These are phyloP conservation scores for Drepana falcataria DNA, from an alignment of 2,888 invertebrate genomes.

Conservation along the genomic window DNA sequence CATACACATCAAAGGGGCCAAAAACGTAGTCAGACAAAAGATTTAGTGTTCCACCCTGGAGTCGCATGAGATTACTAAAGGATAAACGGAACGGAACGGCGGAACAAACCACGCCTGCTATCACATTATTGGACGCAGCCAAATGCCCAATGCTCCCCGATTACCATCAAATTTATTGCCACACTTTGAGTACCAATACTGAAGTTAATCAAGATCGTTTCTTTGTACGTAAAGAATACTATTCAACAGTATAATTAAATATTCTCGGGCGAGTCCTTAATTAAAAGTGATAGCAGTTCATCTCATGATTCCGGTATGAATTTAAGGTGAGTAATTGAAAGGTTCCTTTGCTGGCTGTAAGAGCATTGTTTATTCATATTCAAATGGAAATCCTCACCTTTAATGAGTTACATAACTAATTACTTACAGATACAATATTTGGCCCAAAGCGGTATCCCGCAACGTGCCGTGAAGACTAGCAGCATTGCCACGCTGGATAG, in stretches of 20 bases:
- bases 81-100: conserved; percentile 20
- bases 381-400: too few species aligned
- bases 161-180: conserved; percentile 37
- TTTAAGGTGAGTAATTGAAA: too few species aligned
- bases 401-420: too few species aligned
- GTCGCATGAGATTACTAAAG: conserved; percentile 26
- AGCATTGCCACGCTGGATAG: too few species aligned
- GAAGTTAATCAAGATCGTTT: conserved; percentile 43
- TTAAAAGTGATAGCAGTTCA: too few species aligned
- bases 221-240: conserved; percentile 13
- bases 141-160: conserved; percentile 32
- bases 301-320: too few species aligned
- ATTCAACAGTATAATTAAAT: neutral
- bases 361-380: too few species aligned
- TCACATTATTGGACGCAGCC: conserved; percentile 34
- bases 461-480: too few species aligned
- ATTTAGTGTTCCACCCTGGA: conserved; percentile 18
- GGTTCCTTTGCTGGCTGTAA: too few species aligned
- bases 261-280: too few species aligned
- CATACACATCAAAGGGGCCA: conserved; percentile 4
- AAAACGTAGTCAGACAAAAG: conserved; percentile 24
- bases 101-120: conserved; percentile 21
- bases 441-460: too few species aligned
- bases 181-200: conserved; percentile 33
- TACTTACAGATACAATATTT: too few species aligned